Evolutionary conservation across 2,888 invertebrate genomes (phyloP).

Genomic region (Trachelus troglodyta): DNA sequence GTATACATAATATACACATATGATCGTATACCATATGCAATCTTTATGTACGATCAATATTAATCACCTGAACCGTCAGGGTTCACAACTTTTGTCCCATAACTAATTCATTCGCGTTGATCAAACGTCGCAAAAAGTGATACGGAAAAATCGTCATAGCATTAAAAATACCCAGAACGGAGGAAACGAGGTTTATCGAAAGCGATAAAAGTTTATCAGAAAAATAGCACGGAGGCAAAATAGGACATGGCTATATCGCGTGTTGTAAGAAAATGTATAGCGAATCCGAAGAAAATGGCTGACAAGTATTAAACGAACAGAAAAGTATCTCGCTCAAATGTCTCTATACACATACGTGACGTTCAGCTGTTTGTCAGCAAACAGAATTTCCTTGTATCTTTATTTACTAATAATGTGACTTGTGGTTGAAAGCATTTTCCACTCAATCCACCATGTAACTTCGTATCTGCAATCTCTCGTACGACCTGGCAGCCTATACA

Average conservation of each 20-base stretch:
- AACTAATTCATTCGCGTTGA: neutral
- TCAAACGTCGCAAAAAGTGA: neutral
- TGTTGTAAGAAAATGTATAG: neutral
- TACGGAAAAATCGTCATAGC: neutral
- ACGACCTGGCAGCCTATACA: neutral
- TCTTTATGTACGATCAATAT: neutral
- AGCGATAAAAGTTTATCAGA: slow-evolving; percentile 15
- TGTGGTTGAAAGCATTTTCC: slow-evolving; percentile 7
- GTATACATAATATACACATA: neutral
- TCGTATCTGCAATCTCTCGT: neutral
- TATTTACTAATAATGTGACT: slow-evolving; percentile 44
- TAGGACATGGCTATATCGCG: neutral
- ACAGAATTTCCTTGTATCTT: slow-evolving; percentile 46
- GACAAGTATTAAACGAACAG: slow-evolving; percentile 15
- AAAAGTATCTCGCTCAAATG: slow-evolving; percentile 37
- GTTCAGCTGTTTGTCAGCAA: slow-evolving; percentile 40
- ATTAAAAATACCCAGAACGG: neutral
- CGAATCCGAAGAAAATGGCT: slow-evolving; percentile 5
- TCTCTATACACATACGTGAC: slow-evolving; percentile 33
- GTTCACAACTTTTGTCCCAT: neutral
- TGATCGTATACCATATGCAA: neutral
- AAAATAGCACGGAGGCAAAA: slow-evolving; percentile 17
- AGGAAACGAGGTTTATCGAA: neutral
- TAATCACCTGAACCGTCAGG: neutral
- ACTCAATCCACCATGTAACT: neutral